Percentiles rank a stretch among this genome's conserved stretches.
These are phyloP conservation scores for Agrotis clavis DNA, from an alignment of 2,888 invertebrate species.

Conservation along the genomic window DNA sequence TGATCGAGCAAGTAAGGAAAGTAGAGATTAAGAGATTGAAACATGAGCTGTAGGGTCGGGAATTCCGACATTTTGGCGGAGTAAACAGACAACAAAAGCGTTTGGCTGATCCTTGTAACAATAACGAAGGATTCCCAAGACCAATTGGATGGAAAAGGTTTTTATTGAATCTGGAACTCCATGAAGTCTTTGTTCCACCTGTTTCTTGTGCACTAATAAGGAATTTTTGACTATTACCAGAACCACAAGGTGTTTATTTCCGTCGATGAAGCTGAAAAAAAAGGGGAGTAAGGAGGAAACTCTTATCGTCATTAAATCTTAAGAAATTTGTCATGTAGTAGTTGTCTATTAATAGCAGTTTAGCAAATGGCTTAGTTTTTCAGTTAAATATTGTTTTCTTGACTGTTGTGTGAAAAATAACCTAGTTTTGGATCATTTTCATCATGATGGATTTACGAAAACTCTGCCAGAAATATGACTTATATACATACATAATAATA, in stretches of 20 bases:
- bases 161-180: background rate
- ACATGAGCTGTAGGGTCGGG: constrained; percentile 22
- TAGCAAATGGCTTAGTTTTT: background rate
- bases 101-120: background rate
- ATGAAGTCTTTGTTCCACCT: background rate
- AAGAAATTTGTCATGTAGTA: constrained; percentile 22
- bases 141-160: background rate
- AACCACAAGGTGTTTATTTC: constrained; percentile 1
- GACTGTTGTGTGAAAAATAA: constrained; percentile 10
- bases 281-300: constrained; percentile 5
- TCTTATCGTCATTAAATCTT: constrained; percentile 20
- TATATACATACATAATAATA: too few species aligned
- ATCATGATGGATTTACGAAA: constrained; percentile 4
- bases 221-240: constrained; percentile 17
- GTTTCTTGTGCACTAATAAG: constrained; percentile 14
- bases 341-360: constrained; percentile 20
- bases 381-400: background rate
- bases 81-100: constrained; percentile 8
- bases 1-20: constrained; percentile 60
- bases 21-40: constrained; percentile 48
- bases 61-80: constrained; percentile 32
- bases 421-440: constrained; percentile 9
- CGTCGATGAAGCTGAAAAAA: constrained; percentile 14
- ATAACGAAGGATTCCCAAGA: background rate
- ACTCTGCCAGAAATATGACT: background rate